A percentile compares a stretch with the other conserved stretches of the same genome.
phyloP scores from a whole-genome alignment of 2,113 vertebrate species.

The Peromyscus leucopus region DNA sequence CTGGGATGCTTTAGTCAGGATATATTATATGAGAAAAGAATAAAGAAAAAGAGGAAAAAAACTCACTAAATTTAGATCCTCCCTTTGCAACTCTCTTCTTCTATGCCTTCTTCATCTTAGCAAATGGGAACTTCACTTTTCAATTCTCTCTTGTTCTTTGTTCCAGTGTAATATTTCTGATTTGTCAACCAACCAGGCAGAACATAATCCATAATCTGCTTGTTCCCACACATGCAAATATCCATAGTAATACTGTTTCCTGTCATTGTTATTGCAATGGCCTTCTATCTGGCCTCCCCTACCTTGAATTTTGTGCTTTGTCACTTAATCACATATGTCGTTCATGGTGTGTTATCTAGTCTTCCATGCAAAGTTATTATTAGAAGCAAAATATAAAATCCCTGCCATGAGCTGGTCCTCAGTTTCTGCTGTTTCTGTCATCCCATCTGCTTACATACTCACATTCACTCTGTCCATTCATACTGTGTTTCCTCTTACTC shows the following conservation, averaged over 20 bases:
- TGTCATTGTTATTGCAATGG: neutral
- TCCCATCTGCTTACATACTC: neutral
- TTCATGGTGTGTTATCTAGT: neutral
- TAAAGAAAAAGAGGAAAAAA: neutral
- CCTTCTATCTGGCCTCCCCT: accelerated
- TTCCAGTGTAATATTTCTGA: neutral
- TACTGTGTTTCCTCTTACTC: neutral
- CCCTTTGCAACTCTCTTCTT: neutral
- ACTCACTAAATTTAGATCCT: neutral
- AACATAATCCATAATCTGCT: neutral
- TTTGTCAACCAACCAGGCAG: neutral
- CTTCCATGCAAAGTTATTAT: neutral
- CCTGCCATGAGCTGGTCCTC: too few relatives aligned
- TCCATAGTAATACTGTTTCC: neutral
- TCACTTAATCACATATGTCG: neutral
- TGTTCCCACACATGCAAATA: neutral
- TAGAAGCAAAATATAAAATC: neutral
- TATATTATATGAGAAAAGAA: neutral
- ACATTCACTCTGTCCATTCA: neutral
- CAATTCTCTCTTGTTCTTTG: neutral
- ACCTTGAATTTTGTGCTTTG: neutral
- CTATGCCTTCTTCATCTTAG: neutral
- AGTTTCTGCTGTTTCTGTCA: neutral
- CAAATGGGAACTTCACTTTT: neutral
- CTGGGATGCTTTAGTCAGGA: neutral